Percentiles rank a stretch among this genome's conserved stretches.
These are phyloP conservation scores for Laupala kohalensis DNA, from an alignment of 1,140 invertebrate species.

Conservation along the genomic window DNA sequence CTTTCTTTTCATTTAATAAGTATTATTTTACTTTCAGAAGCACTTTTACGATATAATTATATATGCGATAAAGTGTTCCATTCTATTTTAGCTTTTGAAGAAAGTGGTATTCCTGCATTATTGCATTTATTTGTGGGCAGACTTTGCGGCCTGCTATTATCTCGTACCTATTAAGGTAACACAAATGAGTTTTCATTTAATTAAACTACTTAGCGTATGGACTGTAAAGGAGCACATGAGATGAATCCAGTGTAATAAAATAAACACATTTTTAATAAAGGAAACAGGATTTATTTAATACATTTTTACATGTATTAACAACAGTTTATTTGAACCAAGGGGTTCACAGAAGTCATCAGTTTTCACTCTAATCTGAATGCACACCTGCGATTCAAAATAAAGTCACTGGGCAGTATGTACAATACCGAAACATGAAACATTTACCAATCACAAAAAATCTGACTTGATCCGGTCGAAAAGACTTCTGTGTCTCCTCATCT, in stretches of 20 bases:
- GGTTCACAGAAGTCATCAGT: slow-evolving; percentile 14
- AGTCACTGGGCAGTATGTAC: neutral
- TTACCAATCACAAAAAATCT: neutral
- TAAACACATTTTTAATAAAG: slow-evolving; percentile 1
- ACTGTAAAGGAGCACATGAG: neutral
- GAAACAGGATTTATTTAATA: slow-evolving; percentile 16
- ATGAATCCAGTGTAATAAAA: too few relatives aligned
- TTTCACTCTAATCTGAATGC: neutral
- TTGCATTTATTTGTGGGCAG: too few relatives aligned
- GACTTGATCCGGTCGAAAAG: neutral
- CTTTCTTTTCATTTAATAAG: too few relatives aligned
- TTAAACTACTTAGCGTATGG: too few relatives aligned
- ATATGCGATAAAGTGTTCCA: too few relatives aligned
- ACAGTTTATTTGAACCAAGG: slow-evolving; percentile 13
- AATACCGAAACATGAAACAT: neutral
- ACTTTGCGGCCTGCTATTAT: too few relatives aligned
- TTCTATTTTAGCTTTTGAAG: too few relatives aligned
- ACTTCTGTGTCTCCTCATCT: neutral
- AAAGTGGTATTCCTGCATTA: too few relatives aligned
- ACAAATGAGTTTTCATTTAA: too few relatives aligned
- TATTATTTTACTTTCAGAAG: too few relatives aligned
- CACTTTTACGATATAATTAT: too few relatives aligned
- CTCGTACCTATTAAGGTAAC: too few relatives aligned
- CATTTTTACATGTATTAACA: slow-evolving; percentile 16
- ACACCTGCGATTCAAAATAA: neutral